Percentiles rank a stretch among this genome's conserved stretches.
Conservation (phyloP, 2,797 vertebrate genomes). For the Ceyx erithaca region DNA sequence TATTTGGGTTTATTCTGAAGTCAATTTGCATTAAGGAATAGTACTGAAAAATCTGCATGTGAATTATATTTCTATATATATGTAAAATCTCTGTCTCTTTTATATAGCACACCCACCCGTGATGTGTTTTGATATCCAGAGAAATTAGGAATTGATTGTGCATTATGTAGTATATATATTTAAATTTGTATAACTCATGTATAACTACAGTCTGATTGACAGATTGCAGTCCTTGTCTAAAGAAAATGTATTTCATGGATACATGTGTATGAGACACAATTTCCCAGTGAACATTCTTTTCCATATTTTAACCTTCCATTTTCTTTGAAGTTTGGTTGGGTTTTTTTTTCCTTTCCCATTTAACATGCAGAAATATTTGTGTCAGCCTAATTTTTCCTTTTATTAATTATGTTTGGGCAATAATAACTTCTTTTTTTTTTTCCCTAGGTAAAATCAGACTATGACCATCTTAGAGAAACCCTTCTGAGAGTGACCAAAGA, state of each 20-base stretch:
- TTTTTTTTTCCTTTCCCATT: not conserved
- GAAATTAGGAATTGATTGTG: not conserved
- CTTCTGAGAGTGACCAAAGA: slow-evolving; percentile 88
- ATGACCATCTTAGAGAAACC: slow-evolving; percentile 86
- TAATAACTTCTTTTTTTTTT: not conserved
- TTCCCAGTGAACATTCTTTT: not conserved
- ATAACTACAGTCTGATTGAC: not conserved
- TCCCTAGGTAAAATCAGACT: slow-evolving; percentile 88
- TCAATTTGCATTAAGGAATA: not conserved
- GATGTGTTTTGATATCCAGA: not conserved
- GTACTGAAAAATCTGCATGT: not conserved
- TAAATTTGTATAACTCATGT: not conserved
- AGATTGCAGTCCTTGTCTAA: not conserved
- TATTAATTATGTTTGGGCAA: not conserved
- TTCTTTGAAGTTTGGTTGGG: not conserved
- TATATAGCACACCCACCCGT: not conserved
- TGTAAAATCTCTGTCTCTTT: not conserved
- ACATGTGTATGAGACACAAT: not conserved
- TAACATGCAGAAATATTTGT: not conserved
- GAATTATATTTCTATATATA: not conserved
- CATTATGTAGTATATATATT: not conserved
- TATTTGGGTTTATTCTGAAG: not conserved
- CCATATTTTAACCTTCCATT: not conserved
- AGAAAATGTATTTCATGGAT: not conserved
- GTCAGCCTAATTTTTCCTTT: not conserved